phyloP scores from a whole-genome alignment of 2,113 vertebrate genomes.

The Synchiropus splendidus region DNA sequence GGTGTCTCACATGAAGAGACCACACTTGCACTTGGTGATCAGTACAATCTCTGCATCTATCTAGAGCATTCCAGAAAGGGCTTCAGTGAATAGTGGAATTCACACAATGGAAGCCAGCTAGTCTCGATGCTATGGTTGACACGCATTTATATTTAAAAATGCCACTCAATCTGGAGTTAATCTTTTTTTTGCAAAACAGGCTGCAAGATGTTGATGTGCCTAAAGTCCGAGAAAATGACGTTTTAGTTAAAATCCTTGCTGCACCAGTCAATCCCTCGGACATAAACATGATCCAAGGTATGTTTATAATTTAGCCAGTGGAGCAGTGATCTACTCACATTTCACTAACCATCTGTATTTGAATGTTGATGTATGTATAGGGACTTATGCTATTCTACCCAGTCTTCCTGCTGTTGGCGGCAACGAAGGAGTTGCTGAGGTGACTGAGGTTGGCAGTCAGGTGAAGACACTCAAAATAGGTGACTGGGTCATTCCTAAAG shows the following conservation, averaged over 20 bases:
- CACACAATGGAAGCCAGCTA: too few relatives aligned
- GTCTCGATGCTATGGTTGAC: too few relatives aligned
- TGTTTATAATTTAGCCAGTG: too few relatives aligned
- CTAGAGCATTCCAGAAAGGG: too few relatives aligned
- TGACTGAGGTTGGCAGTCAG: slow-evolving; percentile 73
- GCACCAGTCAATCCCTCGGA: slow-evolving; percentile 91
- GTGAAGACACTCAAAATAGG: slow-evolving; percentile 72
- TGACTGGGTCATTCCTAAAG: slow-evolving; percentile 82
- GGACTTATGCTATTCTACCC: slow-evolving; percentile 78
- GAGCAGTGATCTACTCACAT: background rate
- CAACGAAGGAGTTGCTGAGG: slow-evolving; percentile 85
- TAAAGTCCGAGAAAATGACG: slow-evolving; percentile 60
- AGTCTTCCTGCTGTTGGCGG: slow-evolving; percentile 83
- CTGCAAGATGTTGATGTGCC: slow-evolving; percentile 68
- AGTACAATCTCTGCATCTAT: too few relatives aligned
- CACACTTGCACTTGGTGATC: too few relatives aligned
- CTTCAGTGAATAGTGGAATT: too few relatives aligned
- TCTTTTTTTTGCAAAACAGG: slow-evolving; percentile 53
- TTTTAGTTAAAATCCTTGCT: slow-evolving; percentile 81
- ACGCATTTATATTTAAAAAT: background rate
- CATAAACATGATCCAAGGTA: slow-evolving; percentile 97
- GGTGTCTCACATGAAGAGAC: too few relatives aligned
- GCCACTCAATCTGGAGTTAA: too few relatives aligned
- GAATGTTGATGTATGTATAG: slow-evolving; percentile 47
- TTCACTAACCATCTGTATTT: too few relatives aligned